Percentiles rank a stretch among this genome's conserved stretches.
Conservation (phyloP, 2,888 invertebrate species). For the Neocrepidodera transversa region DNA sequence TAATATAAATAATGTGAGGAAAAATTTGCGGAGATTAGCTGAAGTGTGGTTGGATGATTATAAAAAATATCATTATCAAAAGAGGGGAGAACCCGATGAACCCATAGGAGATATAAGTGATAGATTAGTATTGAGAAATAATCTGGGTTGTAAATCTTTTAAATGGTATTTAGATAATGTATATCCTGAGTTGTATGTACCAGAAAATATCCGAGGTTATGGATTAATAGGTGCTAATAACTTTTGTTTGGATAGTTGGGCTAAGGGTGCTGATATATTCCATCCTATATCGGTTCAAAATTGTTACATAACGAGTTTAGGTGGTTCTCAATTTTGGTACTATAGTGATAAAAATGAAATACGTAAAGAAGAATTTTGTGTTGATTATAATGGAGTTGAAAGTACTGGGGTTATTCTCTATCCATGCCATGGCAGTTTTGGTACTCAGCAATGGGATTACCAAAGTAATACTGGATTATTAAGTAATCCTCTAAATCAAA, state of each 20-base stretch:
- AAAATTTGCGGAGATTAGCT: slow-evolving; percentile 94
- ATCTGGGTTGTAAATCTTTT: slow-evolving; percentile 92
- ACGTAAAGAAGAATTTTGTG: slow-evolving; percentile 8
- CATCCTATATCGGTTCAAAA: neutral
- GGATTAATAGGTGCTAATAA: slow-evolving; percentile 13
- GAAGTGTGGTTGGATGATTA: slow-evolving; percentile 98
- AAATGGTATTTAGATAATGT: slow-evolving; percentile 98
- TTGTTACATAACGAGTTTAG: neutral
- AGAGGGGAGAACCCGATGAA: slow-evolving; percentile 66
- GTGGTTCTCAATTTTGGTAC: slow-evolving; percentile 16
- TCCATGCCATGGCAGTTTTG: neutral
- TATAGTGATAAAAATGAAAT: slow-evolving; percentile 14
- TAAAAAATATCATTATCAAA: slow-evolving; percentile 89
- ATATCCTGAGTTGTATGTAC: slow-evolving; percentile 97
- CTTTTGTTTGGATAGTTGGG: slow-evolving; percentile 10
- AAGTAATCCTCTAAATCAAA: neutral
- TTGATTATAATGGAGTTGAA: neutral
- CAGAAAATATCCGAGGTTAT: slow-evolving; percentile 78
- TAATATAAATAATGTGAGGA: slow-evolving; percentile 62
- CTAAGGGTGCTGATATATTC: neutral
- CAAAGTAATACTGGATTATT: neutral
- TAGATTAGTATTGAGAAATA: slow-evolving; percentile 78
- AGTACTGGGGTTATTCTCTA: neutral
- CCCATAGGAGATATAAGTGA: slow-evolving; percentile 81
- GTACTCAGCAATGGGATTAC: slow-evolving; percentile 3